Conservation (phyloP, 2,113 vertebrate genomes). For the Gymnogyps californianus region DNA sequence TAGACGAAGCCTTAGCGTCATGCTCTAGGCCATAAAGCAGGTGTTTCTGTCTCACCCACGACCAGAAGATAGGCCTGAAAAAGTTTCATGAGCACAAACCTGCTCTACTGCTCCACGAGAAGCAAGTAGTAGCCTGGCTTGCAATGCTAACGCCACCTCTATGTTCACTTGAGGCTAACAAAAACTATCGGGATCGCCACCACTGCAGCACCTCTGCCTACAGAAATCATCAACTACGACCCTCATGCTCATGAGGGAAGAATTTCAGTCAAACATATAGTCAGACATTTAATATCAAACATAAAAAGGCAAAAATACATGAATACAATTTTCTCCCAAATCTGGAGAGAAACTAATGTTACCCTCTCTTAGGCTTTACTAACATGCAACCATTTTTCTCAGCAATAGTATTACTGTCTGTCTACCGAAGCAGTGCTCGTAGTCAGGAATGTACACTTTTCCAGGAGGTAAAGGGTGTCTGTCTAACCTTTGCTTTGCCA, state of each 20-base stretch:
- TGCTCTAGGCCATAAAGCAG: not conserved
- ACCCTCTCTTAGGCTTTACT: not conserved
- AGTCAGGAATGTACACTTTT: not conserved
- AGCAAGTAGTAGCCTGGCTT: not conserved
- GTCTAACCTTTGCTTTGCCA: not conserved
- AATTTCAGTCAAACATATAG: not conserved
- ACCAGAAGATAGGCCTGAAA: not conserved
- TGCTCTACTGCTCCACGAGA: not conserved
- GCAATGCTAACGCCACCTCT: not conserved
- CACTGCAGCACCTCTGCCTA: not conserved
- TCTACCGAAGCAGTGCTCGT: not conserved
- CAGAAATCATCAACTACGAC: rapidly evolving
- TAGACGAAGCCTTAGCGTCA: not conserved
- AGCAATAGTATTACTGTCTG: not conserved
- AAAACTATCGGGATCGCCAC: not conserved
- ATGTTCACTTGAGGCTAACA: not conserved
- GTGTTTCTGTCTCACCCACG: not conserved
- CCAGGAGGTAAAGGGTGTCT: not conserved
- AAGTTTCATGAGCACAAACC: not conserved
- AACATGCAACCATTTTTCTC: not conserved
- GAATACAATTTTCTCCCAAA: not conserved
- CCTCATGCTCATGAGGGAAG: not conserved
- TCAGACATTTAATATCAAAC: not conserved
- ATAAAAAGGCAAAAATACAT: not conserved
- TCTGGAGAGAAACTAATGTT: not conserved